phyloP scores from a whole-genome alignment of 2,888 invertebrate genomes.

The Cephus nigrinus region DNA sequence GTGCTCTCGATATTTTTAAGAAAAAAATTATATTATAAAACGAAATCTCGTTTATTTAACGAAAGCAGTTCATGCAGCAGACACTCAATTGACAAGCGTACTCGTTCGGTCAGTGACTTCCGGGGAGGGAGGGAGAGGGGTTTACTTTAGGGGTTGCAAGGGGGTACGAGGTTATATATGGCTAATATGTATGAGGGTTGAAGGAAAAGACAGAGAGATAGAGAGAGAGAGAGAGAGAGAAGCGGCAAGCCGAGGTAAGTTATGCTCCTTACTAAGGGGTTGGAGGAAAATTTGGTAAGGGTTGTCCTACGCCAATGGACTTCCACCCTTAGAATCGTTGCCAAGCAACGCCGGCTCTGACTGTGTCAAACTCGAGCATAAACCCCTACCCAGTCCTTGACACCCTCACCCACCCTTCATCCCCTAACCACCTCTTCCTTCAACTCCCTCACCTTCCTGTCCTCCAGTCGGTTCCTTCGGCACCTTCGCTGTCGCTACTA shows the following conservation, averaged over 20 bases:
- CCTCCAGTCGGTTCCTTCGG: background rate
- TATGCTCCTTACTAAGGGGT: background rate
- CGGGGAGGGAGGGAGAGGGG: background rate
- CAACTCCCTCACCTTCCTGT: slow-evolving; percentile 19
- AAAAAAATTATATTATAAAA: background rate
- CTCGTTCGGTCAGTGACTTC: background rate
- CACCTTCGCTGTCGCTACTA: background rate
- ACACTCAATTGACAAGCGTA: background rate
- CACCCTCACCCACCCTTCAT: slow-evolving; percentile 27
- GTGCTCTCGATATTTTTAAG: background rate
- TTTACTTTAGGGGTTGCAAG: background rate
- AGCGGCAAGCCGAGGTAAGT: background rate
- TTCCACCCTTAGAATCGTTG: slow-evolving; percentile 56
- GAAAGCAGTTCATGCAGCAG: background rate
- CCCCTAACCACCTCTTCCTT: slow-evolving; percentile 33
- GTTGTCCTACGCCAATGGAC: slow-evolving; percentile 40
- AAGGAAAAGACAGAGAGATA: background rate
- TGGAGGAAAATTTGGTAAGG: slow-evolving; percentile 48
- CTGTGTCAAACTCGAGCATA: slow-evolving; percentile 61
- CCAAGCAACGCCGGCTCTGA: slow-evolving; percentile 61
- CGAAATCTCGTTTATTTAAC: background rate
- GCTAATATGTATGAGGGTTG: background rate
- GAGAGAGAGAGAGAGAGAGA: background rate
- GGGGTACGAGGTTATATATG: background rate
- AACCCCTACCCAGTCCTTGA: slow-evolving; percentile 24